Base-by-base conservation (phyloP, 2,113 vertebrate genomes). In the Campylomormyrus tamandua region DNA sequence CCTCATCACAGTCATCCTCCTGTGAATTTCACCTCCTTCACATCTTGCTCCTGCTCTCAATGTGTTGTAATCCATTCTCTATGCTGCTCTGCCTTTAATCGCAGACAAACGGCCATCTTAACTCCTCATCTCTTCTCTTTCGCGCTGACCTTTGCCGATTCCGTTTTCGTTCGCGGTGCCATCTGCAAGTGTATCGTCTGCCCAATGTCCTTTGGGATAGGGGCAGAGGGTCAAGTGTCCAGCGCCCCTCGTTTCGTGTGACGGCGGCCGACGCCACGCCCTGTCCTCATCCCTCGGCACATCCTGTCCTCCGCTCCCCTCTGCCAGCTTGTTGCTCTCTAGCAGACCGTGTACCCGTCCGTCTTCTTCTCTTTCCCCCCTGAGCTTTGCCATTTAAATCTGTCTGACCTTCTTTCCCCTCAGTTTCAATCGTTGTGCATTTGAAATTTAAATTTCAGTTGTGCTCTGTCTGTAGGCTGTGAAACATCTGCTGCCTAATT, bases 311-410 rank as follows among this genome's bases (percentile, higher is more conserved):
- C 83, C 24, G 21, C 6, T 49, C 83, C 42, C n/a, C 46, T 86
- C 45, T 86, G 21, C n/a, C 42, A 50, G 9, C 45, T 46, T 46
- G 21, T 9, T 84, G 45, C 83, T 50, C 21, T 24, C 83, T 86
- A 48, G 10, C 83, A 85, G 83, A n/a, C 24, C 46, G 4, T 83
- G 80, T 62, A 62, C 56, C 24, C 56, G 56, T 48, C 83, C 83
- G 2, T 49, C 45, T 50, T 50, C n/a, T 21, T 45, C 9, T 86
- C 45, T 50, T 13, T 31, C n/a, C 48, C 83, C 46, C 21, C n/a
- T 50, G 48, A 86, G 83, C 83, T 86, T 86, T 86, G 83, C 35
- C 83, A 86, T 49, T 86, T 48, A 86, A 86, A 86, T 85, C 31
- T 48, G 19, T 24, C 83, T 45, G 35, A 83, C 35, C 83, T 45